Percentiles rank a stretch among this genome's conserved stretches.
Evolutionary conservation across 2,888 invertebrate genomes (phyloP).

Genomic region (Platerodrilus igneus): DNA sequence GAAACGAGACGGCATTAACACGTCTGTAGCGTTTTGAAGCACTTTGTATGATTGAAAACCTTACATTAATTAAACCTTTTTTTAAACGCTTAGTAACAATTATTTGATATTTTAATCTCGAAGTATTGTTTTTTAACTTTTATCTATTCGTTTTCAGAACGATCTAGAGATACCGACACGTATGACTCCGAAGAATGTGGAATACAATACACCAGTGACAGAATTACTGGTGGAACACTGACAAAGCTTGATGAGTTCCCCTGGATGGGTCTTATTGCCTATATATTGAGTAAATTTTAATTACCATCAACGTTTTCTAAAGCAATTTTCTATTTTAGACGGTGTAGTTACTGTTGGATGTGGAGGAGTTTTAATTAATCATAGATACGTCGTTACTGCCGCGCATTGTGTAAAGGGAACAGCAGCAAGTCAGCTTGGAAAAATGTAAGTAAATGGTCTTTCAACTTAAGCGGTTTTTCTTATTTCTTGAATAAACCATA

Average conservation of each 20-base stretch:
- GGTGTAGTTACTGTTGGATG: constrained; percentile 34
- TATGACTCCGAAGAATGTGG: constrained; percentile 50
- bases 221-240: constrained; percentile 58
- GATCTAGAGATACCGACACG: constrained; percentile 41
- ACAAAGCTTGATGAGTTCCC: constrained; percentile 48
- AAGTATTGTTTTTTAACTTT: no score
- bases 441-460: constrained; percentile 32
- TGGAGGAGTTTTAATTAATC: constrained; percentile 42
- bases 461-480: neutral
- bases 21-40: no score
- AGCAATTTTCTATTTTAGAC: constrained; percentile 6
- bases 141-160: constrained; percentile 8
- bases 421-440: constrained; percentile 22
- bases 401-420: constrained; percentile 41
- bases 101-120: no score
- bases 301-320: neutral
- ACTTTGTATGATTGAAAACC: no score
- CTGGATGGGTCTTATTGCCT: constrained; percentile 37
- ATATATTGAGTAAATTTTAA: constrained; percentile 9
- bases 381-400: constrained; percentile 42
- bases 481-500: no score
- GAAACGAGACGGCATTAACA: no score
- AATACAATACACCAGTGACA: constrained; percentile 53
- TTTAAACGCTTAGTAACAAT: no score
- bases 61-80: no score